Conservation (phyloP, 2,888 invertebrate species). For the Oxycera nigricornis region DNA sequence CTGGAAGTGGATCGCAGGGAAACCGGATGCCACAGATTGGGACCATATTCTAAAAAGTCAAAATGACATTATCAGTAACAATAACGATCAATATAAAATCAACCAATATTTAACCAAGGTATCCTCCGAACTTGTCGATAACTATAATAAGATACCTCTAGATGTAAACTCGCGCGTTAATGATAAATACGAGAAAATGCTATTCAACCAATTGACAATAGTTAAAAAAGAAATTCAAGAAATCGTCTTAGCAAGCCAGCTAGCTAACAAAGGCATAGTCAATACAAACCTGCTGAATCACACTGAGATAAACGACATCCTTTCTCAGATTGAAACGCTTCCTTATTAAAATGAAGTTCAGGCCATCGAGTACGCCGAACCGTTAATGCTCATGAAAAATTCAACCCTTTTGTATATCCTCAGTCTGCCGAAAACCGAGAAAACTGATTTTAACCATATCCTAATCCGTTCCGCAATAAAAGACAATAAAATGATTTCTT, state of each 20-base stretch:
- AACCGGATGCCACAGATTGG: conserved; percentile 39
- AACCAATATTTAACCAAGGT: not conserved
- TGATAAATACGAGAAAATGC: not conserved
- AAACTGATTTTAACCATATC: not conserved
- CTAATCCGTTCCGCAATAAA: not conserved
- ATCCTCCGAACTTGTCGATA: not conserved
- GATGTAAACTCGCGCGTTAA: no score
- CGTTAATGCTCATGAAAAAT: not conserved
- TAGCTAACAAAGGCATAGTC: not conserved
- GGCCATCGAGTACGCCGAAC: conserved; percentile 31
- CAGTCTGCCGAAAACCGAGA: conserved; percentile 12
- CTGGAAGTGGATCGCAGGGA: conserved; percentile 42
- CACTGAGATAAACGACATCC: not conserved
- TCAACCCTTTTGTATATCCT: conserved; percentile 8
- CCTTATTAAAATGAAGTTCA: conserved; percentile 33
- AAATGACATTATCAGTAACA: conserved; percentile 35
- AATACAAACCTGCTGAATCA: not conserved
- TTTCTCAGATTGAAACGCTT: conserved; percentile 25
- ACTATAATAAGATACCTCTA: conserved; percentile 35
- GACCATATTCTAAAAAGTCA: conserved; percentile 31
- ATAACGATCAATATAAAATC: conserved; percentile 37
- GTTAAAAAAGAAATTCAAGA: not conserved
- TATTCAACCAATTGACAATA: conserved; percentile 2
- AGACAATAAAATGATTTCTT: not conserved
- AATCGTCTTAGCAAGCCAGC: not conserved